phyloP scores from a whole-genome alignment of 2,797 vertebrate species.

The Lithobates sylvaticus region DNA sequence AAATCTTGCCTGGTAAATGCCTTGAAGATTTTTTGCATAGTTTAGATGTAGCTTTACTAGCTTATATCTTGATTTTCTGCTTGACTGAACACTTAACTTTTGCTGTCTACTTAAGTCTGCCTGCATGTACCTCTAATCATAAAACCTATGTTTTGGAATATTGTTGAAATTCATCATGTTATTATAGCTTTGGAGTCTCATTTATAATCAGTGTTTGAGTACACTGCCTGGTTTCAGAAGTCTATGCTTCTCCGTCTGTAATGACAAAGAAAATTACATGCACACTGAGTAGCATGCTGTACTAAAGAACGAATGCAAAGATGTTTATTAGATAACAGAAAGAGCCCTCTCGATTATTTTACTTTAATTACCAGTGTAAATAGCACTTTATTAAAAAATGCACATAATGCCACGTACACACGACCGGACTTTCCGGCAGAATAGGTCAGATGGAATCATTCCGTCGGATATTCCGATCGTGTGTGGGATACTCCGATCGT shows the following conservation, averaged over 20 bases:
- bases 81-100: conserved; percentile 36
- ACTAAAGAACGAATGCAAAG: neutral
- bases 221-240: neutral
- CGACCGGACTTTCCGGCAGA: too few species aligned
- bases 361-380: too few species aligned
- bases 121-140: conserved; percentile 14
- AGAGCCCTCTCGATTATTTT: neutral
- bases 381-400: too few species aligned
- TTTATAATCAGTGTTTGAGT: neutral
- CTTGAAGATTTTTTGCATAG: conserved; percentile 27
- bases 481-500: too few species aligned
- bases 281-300: neutral
- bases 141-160: conserved; percentile 43
- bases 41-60: conserved; percentile 22
- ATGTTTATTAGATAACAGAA: neutral
- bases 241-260: neutral
- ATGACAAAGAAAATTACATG: neutral
- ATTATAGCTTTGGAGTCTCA: neutral
- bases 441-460: too few species aligned
- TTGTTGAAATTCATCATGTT: conserved; percentile 28
- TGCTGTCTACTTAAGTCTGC: conserved; percentile 29
- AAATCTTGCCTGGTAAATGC: conserved; percentile 24
- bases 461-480: too few species aligned
- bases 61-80: conserved; percentile 52
- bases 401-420: too few species aligned